phyloP scores from a whole-genome alignment of 2,113 vertebrate species.

The Halcyon senegalensis region DNA sequence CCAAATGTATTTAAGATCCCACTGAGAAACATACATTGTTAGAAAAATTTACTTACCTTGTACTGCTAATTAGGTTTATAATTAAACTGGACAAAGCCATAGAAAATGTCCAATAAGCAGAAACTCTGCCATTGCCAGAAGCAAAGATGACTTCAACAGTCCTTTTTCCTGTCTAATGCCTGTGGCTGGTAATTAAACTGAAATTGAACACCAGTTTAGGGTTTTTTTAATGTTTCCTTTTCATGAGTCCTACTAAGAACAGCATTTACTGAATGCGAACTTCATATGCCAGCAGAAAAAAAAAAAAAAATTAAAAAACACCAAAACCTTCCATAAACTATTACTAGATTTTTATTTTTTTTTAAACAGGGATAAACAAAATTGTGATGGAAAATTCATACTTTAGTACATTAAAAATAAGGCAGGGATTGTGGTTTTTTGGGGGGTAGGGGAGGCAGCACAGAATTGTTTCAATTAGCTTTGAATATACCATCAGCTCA shows the following conservation, averaged over 20 bases:
- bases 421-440: not conserved
- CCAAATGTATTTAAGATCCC: not conserved
- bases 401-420: not conserved
- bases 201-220: not conserved
- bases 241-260: not conserved
- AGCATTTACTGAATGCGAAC: not conserved
- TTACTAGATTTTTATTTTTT: not conserved
- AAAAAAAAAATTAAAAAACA: not conserved
- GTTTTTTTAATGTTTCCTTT: not conserved
- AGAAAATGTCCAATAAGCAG: not conserved
- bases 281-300: not conserved
- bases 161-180: not conserved
- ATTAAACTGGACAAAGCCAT: slow-evolving; percentile 22
- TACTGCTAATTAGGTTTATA: not conserved
- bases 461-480: not conserved
- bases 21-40: not conserved
- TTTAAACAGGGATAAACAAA: not conserved
- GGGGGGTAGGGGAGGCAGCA: not conserved
- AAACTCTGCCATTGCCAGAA: not conserved
- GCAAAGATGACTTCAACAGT: not conserved
- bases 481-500: not conserved
- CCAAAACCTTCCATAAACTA: not conserved
- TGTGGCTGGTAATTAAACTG: slow-evolving; percentile 10
- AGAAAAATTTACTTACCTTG: not conserved
- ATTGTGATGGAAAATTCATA: not conserved